A percentile compares a stretch with the other conserved stretches of the same genome.
Evolutionary conservation across 2,888 invertebrate species (phyloP).

Genomic region (Scaptomyza caliginosa): DNA sequence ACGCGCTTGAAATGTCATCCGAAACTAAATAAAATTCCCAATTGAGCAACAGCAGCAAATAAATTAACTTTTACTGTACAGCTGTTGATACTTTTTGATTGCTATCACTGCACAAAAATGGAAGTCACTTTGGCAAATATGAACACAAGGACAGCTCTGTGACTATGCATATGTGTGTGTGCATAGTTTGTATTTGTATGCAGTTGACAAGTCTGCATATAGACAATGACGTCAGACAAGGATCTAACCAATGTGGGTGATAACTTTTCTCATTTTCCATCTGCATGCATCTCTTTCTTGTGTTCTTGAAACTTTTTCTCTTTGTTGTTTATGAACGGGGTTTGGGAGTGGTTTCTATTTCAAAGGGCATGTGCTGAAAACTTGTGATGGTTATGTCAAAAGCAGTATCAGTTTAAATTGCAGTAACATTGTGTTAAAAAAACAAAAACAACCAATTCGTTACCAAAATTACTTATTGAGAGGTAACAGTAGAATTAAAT

Average conservation of each 20-base stretch:
- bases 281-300: background rate
- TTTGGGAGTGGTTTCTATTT: constrained; percentile 1
- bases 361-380: background rate
- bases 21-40: constrained; percentile 7
- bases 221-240: constrained; percentile 18
- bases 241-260: constrained; percentile 26
- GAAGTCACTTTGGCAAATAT: constrained; percentile 15
- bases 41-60: constrained; percentile 26
- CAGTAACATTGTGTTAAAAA: background rate
- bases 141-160: background rate
- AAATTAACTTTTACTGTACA: constrained; percentile 53
- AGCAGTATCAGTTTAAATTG: background rate
- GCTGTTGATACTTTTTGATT: constrained; percentile 62
- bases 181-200: constrained; percentile 26
- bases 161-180: constrained; percentile 1
- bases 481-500: no score
- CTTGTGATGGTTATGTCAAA: background rate
- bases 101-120: constrained; percentile 37
- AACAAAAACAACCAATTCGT: no score
- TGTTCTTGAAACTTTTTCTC: constrained; percentile 4
- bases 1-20: constrained; percentile 36
- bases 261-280: constrained; percentile 49
- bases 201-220: constrained; percentile 35
- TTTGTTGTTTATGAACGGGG: constrained; percentile 3
- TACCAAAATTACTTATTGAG: no score